Evolutionary conservation across 2,888 invertebrate species (phyloP).

Genomic region (Anthophora plumipes): DNA sequence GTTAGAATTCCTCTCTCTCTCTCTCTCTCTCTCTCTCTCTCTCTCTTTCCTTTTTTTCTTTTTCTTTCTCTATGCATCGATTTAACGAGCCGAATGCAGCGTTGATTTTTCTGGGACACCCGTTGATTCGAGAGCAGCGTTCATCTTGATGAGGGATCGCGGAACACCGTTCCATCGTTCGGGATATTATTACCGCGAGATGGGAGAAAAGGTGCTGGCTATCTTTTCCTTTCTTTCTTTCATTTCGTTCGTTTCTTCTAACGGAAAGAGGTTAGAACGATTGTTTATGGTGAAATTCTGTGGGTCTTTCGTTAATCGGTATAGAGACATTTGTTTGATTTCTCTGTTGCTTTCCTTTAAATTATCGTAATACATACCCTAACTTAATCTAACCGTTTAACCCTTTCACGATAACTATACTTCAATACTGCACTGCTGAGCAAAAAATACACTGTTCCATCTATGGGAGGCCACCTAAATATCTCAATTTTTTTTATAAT

Average conservation of each 20-base stretch:
- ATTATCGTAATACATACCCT: no score
- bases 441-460: no score
- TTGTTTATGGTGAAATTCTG: not conserved
- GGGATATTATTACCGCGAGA: constrained; percentile 48
- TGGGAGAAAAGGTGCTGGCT: constrained; percentile 15
- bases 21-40: no score
- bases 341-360: no score
- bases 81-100: constrained; percentile 39
- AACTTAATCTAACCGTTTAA: no score
- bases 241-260: not conserved
- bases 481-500: no score
- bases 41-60: no score
- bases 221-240: not conserved
- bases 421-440: no score
- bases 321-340: no score
- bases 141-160: constrained; percentile 42
- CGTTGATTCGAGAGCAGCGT: constrained; percentile 47
- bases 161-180: constrained; percentile 29
- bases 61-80: constrained; percentile 29
- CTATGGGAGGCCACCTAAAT: no score
- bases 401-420: no score
- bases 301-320: no score
- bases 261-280: not conserved
- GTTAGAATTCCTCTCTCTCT: constrained; percentile 14
- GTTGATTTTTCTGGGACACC: constrained; percentile 54